phyloP scores from a whole-genome alignment of 2,797 vertebrate genomes.

The Yasuhikotakia modesta region DNA sequence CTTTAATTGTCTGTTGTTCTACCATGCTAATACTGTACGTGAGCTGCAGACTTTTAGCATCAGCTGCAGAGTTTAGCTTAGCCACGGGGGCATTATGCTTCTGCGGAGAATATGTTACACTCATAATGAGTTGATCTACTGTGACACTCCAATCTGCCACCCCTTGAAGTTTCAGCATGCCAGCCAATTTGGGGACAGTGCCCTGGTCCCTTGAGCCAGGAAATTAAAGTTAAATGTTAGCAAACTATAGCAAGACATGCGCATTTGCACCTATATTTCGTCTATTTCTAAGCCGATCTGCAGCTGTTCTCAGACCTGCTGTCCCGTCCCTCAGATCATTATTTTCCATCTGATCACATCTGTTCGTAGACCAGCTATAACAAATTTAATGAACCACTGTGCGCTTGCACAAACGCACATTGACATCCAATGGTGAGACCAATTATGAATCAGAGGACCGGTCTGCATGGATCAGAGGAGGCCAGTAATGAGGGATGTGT shows the following conservation, averaged over 20 bases:
- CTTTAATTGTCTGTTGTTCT: not conserved
- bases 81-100: slow-evolving; percentile 12
- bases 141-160: slow-evolving; percentile 42
- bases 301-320: not conserved
- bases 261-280: slow-evolving; percentile 8
- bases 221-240: not conserved
- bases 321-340: slow-evolving; percentile 18
- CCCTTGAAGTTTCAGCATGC: slow-evolving; percentile 5
- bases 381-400: slow-evolving; percentile 36
- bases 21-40: not conserved
- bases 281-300: not conserved
- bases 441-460: slow-evolving; percentile 41
- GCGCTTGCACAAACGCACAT: slow-evolving; percentile 24
- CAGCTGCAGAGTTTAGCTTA: slow-evolving; percentile 14
- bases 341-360: slow-evolving; percentile 45
- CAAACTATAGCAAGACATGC: not conserved
- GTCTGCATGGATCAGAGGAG: slow-evolving; percentile 37
- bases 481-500: slow-evolving; percentile 46
- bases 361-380: slow-evolving; percentile 30
- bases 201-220: not conserved
- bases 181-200: not conserved
- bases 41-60: slow-evolving; percentile 3
- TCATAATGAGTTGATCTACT: slow-evolving; percentile 35
- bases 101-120: slow-evolving; percentile 15
- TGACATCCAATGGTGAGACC: slow-evolving; percentile 32